phyloP scores from a whole-genome alignment of 2,797 vertebrate species.

The Sebastes vulpes region DNA sequence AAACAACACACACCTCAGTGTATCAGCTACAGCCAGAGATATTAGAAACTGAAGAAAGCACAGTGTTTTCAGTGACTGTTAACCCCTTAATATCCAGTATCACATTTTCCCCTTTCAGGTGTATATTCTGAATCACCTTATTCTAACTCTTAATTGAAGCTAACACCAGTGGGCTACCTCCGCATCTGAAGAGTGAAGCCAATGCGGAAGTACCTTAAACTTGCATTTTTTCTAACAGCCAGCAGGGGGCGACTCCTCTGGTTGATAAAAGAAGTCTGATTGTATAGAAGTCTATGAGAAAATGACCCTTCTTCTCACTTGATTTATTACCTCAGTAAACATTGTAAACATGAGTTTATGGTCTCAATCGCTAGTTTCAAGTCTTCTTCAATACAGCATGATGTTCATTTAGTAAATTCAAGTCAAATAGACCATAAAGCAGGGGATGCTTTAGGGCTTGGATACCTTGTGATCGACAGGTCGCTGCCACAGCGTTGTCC shows the following conservation, averaged over 20 bases:
- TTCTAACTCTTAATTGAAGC: not conserved
- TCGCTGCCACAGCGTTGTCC: accelerated
- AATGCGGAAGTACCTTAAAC: too few relatives aligned
- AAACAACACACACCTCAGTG: not conserved
- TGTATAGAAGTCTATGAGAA: too few relatives aligned
- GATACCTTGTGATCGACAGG: too few relatives aligned
- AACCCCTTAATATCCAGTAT: not conserved
- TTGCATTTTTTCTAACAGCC: accelerated
- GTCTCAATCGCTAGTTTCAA: too few relatives aligned
- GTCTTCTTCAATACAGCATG: too few relatives aligned
- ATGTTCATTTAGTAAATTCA: too few relatives aligned
- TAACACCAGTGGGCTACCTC: accelerated
- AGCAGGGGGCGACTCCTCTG: too few relatives aligned
- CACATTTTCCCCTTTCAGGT: not conserved
- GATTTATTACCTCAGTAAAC: not conserved
- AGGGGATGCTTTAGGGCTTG: accelerated
- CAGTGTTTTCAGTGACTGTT: not conserved
- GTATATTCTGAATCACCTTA: not conserved
- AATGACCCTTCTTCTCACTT: not conserved
- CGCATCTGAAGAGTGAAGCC: accelerated
- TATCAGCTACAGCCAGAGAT: not conserved
- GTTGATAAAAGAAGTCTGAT: too few relatives aligned
- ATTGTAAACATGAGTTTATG: not conserved
- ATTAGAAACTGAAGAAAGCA: not conserved
- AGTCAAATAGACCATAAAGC: too few relatives aligned